Evolutionary conservation across 30 jellyfish, hydroid and myxozoan genomes (phyloP).

Genomic region (Aurelia sp.): DNA sequence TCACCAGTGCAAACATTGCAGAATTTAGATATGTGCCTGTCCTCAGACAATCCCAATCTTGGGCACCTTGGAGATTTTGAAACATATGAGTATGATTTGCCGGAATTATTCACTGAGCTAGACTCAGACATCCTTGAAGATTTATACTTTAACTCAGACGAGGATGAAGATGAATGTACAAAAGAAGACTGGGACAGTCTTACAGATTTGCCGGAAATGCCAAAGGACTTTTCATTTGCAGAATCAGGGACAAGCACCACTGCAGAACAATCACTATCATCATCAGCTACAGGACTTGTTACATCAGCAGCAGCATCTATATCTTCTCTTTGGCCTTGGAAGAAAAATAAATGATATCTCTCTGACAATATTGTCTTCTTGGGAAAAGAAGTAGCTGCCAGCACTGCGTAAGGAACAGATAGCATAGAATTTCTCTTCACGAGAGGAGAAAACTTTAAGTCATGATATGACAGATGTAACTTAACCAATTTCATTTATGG

Average conservation of each 20-base stretch:
- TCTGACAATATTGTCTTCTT: no score
- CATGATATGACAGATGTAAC: no score
- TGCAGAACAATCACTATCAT: constrained; percentile 71
- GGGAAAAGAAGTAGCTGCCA: no score
- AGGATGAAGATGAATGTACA: constrained; percentile 32
- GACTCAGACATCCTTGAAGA: constrained; percentile 83
- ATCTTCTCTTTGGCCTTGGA: constrained; percentile 96
- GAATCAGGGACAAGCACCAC: constrained; percentile 32
- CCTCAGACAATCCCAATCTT: constrained; percentile 57
- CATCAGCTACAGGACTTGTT: constrained; percentile 89
- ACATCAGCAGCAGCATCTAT: constrained; percentile 99
- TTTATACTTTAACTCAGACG: constrained; percentile 54
- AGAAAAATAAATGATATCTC: constrained; percentile 21
- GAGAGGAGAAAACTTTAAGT: no score
- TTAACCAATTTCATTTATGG: no score
- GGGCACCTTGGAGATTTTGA: constrained; percentile 82
- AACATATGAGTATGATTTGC: constrained; percentile 36
- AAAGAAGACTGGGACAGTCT: constrained; percentile 81
- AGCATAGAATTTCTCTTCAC: no score
- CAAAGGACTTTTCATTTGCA: constrained; percentile 24
- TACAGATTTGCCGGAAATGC: constrained; percentile 79
- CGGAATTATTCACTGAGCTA: constrained; percentile 83
- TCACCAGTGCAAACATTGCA: constrained; percentile 53
- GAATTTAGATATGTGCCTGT: constrained; percentile 71
- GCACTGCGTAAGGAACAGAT: no score